Percentiles rank a stretch among this genome's conserved stretches.
These are phyloP conservation scores for Penaeus monodon DNA, from an alignment of 2,888 invertebrate genomes.

Conservation along the genomic window DNA sequence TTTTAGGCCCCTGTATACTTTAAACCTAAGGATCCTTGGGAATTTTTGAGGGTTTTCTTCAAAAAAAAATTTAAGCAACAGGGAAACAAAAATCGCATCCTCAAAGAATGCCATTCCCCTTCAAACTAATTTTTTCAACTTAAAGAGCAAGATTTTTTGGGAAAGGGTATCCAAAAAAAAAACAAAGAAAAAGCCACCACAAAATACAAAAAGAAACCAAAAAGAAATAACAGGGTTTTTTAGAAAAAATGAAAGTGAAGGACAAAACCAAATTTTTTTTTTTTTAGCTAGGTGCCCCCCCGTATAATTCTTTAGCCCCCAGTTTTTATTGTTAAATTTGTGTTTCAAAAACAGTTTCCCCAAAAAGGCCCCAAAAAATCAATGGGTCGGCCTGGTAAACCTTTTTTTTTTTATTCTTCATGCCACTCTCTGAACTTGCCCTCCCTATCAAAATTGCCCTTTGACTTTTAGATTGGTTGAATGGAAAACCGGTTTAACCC, in stretches of 20 bases:
- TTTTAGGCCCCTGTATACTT: conserved; percentile 61
- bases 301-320: conserved; percentile 27
- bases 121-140: conserved; percentile 46
- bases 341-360: conserved; percentile 82
- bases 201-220: conserved; percentile 59
- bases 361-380: conserved; percentile 95
- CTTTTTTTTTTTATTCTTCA: conserved; percentile 82
- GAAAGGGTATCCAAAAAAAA: conserved; percentile 43
- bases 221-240: conserved; percentile 51
- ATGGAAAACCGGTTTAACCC: conserved; percentile 76
- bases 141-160: conserved; percentile 52
- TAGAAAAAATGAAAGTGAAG: conserved; percentile 47
- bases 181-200: conserved; percentile 53
- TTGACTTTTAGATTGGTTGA: conserved; percentile 71
- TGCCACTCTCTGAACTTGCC: conserved; percentile 90
- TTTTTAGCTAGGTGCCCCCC: conserved; percentile 34
- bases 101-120: conserved; percentile 47
- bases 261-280: conserved; percentile 42
- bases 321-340: conserved; percentile 48
- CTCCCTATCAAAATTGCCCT: conserved; percentile 72
- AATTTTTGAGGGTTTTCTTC: conserved; percentile 57
- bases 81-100: conserved; percentile 53
- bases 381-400: conserved; percentile 84
- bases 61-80: conserved; percentile 56
- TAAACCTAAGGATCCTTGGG: conserved; percentile 55